Conservation (phyloP, 2,797 vertebrate genomes). For the Euphonia xanthogaster region DNA sequence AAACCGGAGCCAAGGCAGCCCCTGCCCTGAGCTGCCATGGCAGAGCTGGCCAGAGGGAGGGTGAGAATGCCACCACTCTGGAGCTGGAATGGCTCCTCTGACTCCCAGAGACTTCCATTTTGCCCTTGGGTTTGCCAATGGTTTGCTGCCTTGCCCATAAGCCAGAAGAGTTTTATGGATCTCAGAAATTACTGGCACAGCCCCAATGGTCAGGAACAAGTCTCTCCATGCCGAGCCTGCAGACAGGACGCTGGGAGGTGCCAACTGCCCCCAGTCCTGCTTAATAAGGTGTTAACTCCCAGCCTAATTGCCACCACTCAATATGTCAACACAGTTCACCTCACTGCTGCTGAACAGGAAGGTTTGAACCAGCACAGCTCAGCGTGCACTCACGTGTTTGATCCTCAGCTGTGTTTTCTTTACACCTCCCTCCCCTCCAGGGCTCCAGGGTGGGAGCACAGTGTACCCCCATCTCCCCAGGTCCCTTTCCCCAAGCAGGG, state of each 20-base stretch:
- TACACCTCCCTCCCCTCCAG: neutral
- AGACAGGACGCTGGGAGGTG: neutral
- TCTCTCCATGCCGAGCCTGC: accelerated
- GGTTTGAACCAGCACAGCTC: neutral
- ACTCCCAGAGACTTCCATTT: accelerated
- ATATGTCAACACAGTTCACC: conserved; percentile 40
- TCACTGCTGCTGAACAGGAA: neutral
- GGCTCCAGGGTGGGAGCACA: accelerated
- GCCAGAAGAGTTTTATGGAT: neutral
- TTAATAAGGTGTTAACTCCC: conserved; percentile 50
- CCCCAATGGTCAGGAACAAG: neutral
- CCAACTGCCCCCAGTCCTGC: neutral
- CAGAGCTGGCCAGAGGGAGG: neutral
- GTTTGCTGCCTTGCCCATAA: neutral
- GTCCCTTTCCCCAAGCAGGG: neutral
- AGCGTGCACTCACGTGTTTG: neutral
- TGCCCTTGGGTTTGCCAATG: neutral
- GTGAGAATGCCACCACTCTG: accelerated
- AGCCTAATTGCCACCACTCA: conserved; percentile 33
- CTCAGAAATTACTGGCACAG: accelerated
- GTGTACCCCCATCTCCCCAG: accelerated
- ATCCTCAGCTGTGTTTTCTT: neutral
- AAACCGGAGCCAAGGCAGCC: neutral
- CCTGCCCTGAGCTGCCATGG: neutral
- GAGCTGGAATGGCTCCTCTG: neutral